Conservation (phyloP, 1,140 invertebrate genomes). For the Trachymyrmex septentrionalis region DNA sequence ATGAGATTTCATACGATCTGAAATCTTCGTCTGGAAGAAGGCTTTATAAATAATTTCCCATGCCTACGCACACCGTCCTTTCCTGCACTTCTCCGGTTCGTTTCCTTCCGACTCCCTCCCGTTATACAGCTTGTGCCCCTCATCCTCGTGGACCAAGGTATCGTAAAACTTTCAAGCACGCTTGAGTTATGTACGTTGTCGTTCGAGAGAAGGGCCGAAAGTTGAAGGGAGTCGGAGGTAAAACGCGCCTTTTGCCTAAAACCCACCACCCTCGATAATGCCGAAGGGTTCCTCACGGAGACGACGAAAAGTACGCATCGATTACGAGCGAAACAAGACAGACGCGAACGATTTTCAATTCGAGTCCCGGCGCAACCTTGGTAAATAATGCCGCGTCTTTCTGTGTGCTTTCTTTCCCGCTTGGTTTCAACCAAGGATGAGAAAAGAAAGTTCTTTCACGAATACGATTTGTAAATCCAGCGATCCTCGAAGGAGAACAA, state of each 20-base stretch:
- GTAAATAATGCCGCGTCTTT: conserved; percentile 68
- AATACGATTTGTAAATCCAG: conserved; percentile 66
- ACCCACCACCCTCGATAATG: conserved; percentile 19
- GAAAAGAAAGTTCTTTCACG: conserved; percentile 53
- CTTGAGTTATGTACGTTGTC: conserved; percentile 56
- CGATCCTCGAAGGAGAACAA: conserved; percentile 54
- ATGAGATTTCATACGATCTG: conserved; percentile 41
- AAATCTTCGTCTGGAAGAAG: conserved; percentile 60
- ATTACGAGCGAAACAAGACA: conserved; percentile 55
- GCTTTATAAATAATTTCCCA: conserved; percentile 66
- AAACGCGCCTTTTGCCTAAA: conserved; percentile 21
- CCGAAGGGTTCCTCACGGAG: not conserved
- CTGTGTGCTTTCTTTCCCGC: conserved; percentile 12
- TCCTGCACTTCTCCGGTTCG: conserved; percentile 12
- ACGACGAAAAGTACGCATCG: conserved; percentile 65
- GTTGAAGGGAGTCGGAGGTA: conserved; percentile 10
- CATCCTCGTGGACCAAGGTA: conserved; percentile 29
- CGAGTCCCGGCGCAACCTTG: conserved; percentile 34
- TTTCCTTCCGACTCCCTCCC: too few relatives aligned
- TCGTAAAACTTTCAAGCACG: conserved; percentile 52
- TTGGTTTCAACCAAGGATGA: conserved; percentile 20
- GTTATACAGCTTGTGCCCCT: not conserved
- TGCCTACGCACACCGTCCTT: not conserved
- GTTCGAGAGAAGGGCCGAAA: conserved; percentile 6
- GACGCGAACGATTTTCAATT: conserved; percentile 55